These are phyloP conservation scores for Atrichornis clamosus DNA, from an alignment of 2,113 vertebrate species.

Conservation along the genomic window DNA sequence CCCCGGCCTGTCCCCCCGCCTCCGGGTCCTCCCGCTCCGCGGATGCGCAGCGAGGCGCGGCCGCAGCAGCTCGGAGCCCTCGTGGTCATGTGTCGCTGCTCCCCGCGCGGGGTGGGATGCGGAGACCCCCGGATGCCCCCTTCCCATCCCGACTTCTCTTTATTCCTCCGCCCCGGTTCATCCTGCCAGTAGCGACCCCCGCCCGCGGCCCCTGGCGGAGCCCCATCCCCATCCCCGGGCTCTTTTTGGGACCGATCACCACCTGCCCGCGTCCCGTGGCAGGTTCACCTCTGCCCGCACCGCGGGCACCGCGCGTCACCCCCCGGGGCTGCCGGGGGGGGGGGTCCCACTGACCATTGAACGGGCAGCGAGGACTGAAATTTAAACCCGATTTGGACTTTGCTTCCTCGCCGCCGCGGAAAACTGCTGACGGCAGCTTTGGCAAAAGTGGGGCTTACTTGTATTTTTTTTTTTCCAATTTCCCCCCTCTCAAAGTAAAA, in stretches of 20 bases:
- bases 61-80: neutral
- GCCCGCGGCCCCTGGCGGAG: neutral
- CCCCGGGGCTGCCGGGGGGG: neutral
- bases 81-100: neutral
- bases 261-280: neutral
- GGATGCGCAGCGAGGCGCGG: neutral
- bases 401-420: neutral
- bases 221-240: neutral
- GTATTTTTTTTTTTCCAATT: neutral
- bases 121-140: too few relatives aligned
- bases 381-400: slow-evolving; percentile 50
- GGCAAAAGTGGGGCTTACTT: neutral
- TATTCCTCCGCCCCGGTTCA: neutral
- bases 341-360: neutral
- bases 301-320: neutral
- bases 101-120: neutral
- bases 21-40: neutral
- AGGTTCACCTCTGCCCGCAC: slow-evolving; percentile 25
- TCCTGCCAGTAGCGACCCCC: neutral
- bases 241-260: neutral
- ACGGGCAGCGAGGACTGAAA: neutral
- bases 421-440: slow-evolving; percentile 48
- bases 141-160: neutral
- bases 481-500: neutral
- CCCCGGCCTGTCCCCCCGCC: neutral